Conservation (phyloP, 2,797 vertebrate genomes). For the Apogon hyalosoma region DNA sequence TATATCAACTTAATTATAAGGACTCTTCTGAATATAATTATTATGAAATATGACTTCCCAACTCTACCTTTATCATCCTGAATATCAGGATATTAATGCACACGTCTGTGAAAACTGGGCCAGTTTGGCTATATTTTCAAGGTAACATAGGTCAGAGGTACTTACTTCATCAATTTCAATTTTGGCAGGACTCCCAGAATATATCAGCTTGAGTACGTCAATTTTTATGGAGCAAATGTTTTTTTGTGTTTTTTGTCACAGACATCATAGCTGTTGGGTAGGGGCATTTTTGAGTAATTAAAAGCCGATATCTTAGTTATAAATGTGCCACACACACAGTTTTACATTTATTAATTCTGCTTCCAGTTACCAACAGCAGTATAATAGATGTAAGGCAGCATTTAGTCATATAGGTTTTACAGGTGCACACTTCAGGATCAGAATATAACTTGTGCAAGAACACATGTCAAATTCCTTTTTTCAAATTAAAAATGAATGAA, state of each 20-base stretch:
- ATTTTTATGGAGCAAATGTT: slow-evolving; percentile 42
- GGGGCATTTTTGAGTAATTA: slow-evolving; percentile 41
- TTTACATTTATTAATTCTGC: slow-evolving; percentile 12
- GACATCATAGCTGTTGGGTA: slow-evolving; percentile 30
- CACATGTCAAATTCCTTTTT: no score
- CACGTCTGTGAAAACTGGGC: slow-evolving; percentile 42
- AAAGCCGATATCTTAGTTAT: slow-evolving; percentile 26
- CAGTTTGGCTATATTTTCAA: slow-evolving; percentile 47
- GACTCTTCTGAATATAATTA: slow-evolving; percentile 45
- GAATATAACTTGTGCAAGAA: slow-evolving; percentile 1
- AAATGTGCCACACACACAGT: slow-evolving; percentile 17
- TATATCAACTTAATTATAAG: slow-evolving; percentile 56
- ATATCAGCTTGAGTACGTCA: slow-evolving; percentile 39
- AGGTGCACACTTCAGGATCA: slow-evolving; percentile 20
- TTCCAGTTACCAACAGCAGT: slow-evolving; percentile 4
- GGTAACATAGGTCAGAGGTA: slow-evolving; percentile 49
- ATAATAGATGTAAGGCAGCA: slow-evolving; percentile 9
- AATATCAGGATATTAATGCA: slow-evolving; percentile 47
- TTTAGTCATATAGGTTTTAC: slow-evolving; percentile 30
- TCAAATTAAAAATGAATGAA: no score
- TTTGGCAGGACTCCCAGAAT: slow-evolving; percentile 59
- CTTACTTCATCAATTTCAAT: slow-evolving; percentile 54
- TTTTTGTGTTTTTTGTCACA: slow-evolving; percentile 40
- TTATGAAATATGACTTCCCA: slow-evolving; percentile 51
- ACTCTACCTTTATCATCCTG: slow-evolving; percentile 35